Evolutionary conservation across 2,113 vertebrate genomes (phyloP).

Genomic region (Thryonomys swinderianus): DNA sequence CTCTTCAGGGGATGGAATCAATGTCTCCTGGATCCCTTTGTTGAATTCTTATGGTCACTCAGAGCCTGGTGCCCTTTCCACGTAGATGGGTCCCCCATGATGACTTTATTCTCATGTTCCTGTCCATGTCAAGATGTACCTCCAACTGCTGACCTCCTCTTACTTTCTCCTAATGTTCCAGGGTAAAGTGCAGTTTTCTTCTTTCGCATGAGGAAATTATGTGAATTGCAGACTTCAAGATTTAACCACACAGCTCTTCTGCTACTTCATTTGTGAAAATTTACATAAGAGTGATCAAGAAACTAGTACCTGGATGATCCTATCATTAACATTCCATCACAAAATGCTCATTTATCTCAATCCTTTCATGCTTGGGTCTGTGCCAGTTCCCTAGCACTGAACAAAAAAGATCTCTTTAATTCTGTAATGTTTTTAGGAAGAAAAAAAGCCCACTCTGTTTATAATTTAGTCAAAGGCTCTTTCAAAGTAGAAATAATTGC

Average conservation of each 20-base stretch:
- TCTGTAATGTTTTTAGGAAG: slow-evolving; percentile 19
- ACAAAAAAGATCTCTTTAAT: slow-evolving; percentile 53
- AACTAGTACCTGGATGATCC: not conserved
- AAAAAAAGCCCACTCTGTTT: not conserved
- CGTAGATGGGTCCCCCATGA: not conserved
- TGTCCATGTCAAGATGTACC: not conserved
- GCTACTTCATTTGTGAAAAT: slow-evolving; percentile 43
- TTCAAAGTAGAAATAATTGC: slow-evolving; percentile 64
- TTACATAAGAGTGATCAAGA: slow-evolving; percentile 10
- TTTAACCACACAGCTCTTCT: slow-evolving; percentile 5
- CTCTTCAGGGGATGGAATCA: not conserved
- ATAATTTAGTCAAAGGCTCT: slow-evolving; percentile 66
- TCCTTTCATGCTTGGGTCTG: slow-evolving; percentile 12
- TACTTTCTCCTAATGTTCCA: slow-evolving; percentile 1
- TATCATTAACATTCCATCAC: slow-evolving; percentile 44
- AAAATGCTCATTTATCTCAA: slow-evolving; percentile 47
- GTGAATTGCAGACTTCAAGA: not conserved
- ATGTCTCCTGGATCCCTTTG: not conserved
- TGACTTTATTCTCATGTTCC: not conserved
- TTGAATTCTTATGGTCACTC: slow-evolving; percentile 8
- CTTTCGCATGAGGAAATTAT: not conserved
- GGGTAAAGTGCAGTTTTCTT: not conserved
- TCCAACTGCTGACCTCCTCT: not conserved
- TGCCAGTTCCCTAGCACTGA: not conserved
- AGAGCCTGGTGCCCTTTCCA: not conserved